These are phyloP conservation scores for Sarcophilus harrisii DNA, from an alignment of 2,797 vertebrate genomes.

Conservation along the genomic window DNA sequence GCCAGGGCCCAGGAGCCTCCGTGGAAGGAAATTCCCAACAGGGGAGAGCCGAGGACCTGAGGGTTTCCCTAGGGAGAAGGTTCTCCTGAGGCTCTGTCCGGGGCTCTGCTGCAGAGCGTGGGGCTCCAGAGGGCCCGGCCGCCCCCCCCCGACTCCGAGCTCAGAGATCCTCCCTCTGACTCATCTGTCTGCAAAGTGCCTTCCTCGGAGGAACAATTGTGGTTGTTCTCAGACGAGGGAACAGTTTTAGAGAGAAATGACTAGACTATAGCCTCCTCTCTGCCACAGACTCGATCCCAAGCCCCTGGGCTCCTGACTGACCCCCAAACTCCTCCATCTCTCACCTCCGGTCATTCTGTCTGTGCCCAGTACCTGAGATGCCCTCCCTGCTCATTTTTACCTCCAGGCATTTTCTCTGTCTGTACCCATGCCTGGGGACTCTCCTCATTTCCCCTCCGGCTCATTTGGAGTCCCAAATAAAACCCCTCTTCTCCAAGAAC, in stretches of 20 bases:
- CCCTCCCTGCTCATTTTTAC: too few relatives aligned
- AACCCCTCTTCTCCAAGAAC: neutral
- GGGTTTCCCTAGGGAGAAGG: neutral
- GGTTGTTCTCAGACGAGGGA: neutral
- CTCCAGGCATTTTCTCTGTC: neutral
- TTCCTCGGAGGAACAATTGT: neutral
- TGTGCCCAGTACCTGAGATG: neutral
- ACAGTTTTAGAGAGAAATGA: rapidly evolving
- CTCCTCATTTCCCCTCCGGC: too few relatives aligned
- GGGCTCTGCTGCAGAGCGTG: neutral
- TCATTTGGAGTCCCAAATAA: too few relatives aligned
- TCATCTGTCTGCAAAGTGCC: neutral
- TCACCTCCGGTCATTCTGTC: neutral
- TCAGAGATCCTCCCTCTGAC: neutral
- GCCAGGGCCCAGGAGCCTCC: neutral
- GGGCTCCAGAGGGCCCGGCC: neutral
- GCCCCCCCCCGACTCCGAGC: rapidly evolving
- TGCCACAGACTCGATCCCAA: neutral
- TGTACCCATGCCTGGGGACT: too few relatives aligned
- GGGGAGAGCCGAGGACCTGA: neutral
- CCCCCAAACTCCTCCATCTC: neutral
- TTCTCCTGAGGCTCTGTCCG: neutral
- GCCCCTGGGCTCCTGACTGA: neutral
- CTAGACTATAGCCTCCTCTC: rapidly evolving
- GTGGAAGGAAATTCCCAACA: neutral